Evolutionary conservation across 2,113 vertebrate genomes (phyloP).

Genomic region (Heteronetta atricapilla): DNA sequence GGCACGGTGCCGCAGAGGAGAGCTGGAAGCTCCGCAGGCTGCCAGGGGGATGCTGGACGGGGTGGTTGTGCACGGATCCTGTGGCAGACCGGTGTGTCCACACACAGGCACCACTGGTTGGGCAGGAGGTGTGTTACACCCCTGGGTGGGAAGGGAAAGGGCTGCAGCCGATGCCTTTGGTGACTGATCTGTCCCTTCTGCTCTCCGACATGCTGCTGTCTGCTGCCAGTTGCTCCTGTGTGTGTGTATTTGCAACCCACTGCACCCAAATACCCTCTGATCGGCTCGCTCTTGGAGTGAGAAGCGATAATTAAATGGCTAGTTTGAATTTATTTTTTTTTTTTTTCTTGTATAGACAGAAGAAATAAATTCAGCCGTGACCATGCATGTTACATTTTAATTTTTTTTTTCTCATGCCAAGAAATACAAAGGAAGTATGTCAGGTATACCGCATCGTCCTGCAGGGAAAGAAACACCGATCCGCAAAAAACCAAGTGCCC

Average conservation of each 20-base stretch:
- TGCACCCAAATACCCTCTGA: not conserved
- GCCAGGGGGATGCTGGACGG: not conserved
- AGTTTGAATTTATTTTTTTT: not conserved
- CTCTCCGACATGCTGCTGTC: not conserved
- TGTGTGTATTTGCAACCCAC: not conserved
- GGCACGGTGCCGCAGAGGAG: not conserved
- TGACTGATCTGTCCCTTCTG: not conserved
- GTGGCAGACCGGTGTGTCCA: accelerated
- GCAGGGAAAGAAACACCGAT: slow-evolving; percentile 28
- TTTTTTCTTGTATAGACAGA: slow-evolving; percentile 33
- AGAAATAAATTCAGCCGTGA: slow-evolving; percentile 54
- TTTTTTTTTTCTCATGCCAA: slow-evolving; percentile 90
- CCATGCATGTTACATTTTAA: slow-evolving; percentile 90
- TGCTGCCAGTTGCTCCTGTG: not conserved
- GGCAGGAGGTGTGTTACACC: too few relatives aligned
- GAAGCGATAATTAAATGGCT: not conserved
- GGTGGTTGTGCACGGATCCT: not conserved
- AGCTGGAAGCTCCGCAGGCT: not conserved
- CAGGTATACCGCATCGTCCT: slow-evolving; percentile 66
- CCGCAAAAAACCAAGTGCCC: not conserved
- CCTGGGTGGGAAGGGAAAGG: not conserved
- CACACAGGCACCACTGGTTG: too few relatives aligned
- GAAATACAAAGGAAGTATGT: slow-evolving; percentile 82
- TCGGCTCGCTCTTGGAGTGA: not conserved
- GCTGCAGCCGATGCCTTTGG: not conserved